Conservation (phyloP, 1,140 invertebrate genomes). For the Andricus grossulariae region DNA sequence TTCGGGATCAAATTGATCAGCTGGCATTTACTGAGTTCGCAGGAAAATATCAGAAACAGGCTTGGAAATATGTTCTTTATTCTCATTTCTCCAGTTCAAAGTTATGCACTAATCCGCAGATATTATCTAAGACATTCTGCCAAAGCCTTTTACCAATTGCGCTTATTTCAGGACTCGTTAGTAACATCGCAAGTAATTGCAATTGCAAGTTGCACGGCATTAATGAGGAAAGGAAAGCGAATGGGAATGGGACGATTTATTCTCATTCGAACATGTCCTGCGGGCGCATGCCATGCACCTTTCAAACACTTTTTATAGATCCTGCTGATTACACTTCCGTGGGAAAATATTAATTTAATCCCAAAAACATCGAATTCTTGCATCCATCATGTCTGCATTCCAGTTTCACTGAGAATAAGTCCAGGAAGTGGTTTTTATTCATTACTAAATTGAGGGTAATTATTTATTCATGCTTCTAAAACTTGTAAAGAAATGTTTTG, state of each 20-base stretch:
- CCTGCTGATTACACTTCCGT: conserved; percentile 11
- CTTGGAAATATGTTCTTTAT: not conserved
- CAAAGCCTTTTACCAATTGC: conserved; percentile 5
- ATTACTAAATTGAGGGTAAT: too few species aligned
- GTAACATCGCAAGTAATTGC: conserved; percentile 27
- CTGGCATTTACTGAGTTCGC: too few species aligned
- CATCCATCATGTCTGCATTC: not conserved
- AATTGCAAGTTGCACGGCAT: conserved; percentile 26
- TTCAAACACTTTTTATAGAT: conserved; percentile 20
- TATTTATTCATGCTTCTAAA: too few species aligned
- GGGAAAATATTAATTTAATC: conserved; percentile 30
- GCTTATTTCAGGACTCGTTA: conserved; percentile 19
- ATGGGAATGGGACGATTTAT: conserved; percentile 15
- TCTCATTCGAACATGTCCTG: conserved; percentile 7
- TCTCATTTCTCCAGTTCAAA: not conserved
- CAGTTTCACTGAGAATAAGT: not conserved
- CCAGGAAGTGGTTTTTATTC: too few species aligned
- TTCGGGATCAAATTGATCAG: too few species aligned
- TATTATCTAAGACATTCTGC: conserved; percentile 18
- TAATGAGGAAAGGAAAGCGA: conserved; percentile 18
- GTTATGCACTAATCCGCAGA: conserved; percentile 18
- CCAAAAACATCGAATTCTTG: conserved; percentile 11
- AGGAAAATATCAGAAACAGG: too few species aligned
- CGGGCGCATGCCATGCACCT: conserved; percentile 19
- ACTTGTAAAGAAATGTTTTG: too few species aligned